These are phyloP conservation scores for Smittia aterrima DNA, from an alignment of 2,888 invertebrate genomes.

Conservation along the genomic window DNA sequence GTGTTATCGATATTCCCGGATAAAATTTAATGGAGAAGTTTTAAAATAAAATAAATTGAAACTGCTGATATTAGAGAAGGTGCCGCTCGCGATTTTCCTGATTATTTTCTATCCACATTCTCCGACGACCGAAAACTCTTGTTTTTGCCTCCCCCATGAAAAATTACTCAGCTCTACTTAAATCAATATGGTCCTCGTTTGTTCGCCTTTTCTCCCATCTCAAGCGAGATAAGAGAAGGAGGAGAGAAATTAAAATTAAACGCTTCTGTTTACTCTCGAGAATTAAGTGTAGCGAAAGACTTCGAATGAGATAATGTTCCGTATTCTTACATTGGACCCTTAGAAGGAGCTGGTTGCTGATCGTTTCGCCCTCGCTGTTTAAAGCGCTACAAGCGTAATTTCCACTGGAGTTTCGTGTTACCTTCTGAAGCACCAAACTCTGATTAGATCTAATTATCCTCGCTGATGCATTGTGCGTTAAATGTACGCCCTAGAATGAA, in stretches of 20 bases:
- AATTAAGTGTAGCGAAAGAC: neutral
- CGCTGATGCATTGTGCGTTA: conserved; percentile 76
- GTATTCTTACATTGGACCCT: conserved; percentile 75
- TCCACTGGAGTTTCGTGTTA: conserved; percentile 74
- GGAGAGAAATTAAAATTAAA: conserved; percentile 8
- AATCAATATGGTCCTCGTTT: neutral
- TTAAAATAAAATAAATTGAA: too few species aligned
- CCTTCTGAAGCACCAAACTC: conserved; percentile 79
- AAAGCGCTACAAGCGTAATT: conserved; percentile 77
- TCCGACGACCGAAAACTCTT: neutral
- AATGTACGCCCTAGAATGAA: conserved; percentile 61
- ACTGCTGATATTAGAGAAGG: too few species aligned
- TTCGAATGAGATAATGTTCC: neutral
- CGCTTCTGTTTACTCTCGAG: neutral
- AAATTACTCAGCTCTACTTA: neutral
- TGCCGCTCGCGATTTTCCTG: too few species aligned
- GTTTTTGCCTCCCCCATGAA: neutral
- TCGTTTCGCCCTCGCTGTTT: conserved; percentile 76
- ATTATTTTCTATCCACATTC: neutral
- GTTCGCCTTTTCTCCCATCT: neutral
- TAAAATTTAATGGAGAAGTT: too few species aligned
- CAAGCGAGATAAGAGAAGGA: neutral
- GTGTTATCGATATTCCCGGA: too few species aligned
- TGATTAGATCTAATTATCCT: conserved; percentile 82
- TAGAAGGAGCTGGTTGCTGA: conserved; percentile 74